Conservation (phyloP, 64 coral and sea anemone species). For the Orbicella faveolata region DNA sequence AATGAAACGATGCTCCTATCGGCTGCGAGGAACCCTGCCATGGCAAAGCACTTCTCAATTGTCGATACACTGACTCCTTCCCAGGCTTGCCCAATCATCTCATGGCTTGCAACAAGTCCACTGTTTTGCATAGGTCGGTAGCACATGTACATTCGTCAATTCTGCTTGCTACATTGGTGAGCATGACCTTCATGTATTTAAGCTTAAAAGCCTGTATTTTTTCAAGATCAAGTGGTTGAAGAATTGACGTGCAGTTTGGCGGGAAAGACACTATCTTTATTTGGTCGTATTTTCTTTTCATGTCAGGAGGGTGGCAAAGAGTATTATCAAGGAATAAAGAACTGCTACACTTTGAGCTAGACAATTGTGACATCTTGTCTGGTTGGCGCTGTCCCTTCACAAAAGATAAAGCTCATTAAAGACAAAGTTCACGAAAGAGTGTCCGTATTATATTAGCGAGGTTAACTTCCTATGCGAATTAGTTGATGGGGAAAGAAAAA, state of each 20-base stretch:
- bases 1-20: slow-evolving; percentile 4
- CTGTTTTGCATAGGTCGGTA: slow-evolving; percentile 12
- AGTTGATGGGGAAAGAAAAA: too few species aligned
- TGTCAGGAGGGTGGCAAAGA: slow-evolving; percentile 42
- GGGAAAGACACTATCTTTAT: slow-evolving; percentile 40
- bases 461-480: too few species aligned
- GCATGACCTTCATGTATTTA: slow-evolving; percentile 44
- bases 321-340: slow-evolving; percentile 6
- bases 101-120: slow-evolving; percentile 32
- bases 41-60: slow-evolving; percentile 28
- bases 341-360: too few species aligned
- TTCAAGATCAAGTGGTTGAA: slow-evolving; percentile 30
- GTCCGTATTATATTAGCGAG: too few species aligned
- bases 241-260: slow-evolving; percentile 33
- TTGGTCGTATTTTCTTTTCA: slow-evolving; percentile 46
- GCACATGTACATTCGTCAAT: slow-evolving; percentile 23
- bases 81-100: slow-evolving; percentile 30
- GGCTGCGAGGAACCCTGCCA: slow-evolving; percentile 5
- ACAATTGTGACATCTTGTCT: too few species aligned
- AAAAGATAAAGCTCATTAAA: too few species aligned
- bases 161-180: slow-evolving; percentile 35
- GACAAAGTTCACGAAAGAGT: too few species aligned
- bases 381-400: too few species aligned
- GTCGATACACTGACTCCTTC: not conserved
- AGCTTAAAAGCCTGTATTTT: slow-evolving; percentile 35